A percentile compares a stretch with the other conserved stretches of the same genome.
phyloP scores from a whole-genome alignment of 30 jellyfish, hydroid and myxozoan species.

The Mastigias papua region DNA sequence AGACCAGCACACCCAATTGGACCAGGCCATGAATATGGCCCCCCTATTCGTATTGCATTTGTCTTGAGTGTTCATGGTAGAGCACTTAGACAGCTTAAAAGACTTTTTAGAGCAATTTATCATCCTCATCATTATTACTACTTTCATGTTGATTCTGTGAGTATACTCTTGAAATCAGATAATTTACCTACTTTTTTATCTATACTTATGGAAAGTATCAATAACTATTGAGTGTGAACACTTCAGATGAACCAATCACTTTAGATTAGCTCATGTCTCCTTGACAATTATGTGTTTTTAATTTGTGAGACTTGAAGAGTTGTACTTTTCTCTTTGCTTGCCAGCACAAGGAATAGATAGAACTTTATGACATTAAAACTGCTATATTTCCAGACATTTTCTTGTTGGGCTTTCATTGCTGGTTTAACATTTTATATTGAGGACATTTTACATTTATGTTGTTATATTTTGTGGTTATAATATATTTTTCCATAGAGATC shows the following conservation, averaged over 20 bases:
- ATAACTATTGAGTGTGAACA: neutral
- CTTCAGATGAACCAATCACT: neutral
- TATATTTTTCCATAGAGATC: conserved; percentile 70
- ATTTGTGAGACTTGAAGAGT: too few relatives aligned
- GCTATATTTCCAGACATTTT: too few relatives aligned
- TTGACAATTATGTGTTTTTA: too few relatives aligned
- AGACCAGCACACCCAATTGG: conserved; percentile 95
- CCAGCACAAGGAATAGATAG: too few relatives aligned
- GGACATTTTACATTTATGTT: too few relatives aligned
- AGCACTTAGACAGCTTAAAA: conserved; percentile 89
- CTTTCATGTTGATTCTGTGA: conserved; percentile 98
- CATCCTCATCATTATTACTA: conserved; percentile 91
- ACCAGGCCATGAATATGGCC: conserved; percentile 83
- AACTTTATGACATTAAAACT: too few relatives aligned
- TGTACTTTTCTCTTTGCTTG: too few relatives aligned
- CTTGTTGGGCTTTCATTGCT: too few relatives aligned
- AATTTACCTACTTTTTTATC: neutral
- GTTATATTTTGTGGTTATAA: neutral
- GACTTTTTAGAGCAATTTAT: conserved; percentile 90
- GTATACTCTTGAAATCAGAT: conserved; percentile 14
- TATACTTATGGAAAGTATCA: neutral
- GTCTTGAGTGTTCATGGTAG: conserved; percentile 95
- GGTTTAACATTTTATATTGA: too few relatives aligned
- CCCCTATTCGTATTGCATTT: conserved; percentile 87
- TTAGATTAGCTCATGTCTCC: neutral